Percentiles rank a stretch among this genome's conserved stretches.
These are phyloP conservation scores for Drosophila mulleri DNA, from an alignment of 2,888 invertebrate species.

Conservation along the genomic window DNA sequence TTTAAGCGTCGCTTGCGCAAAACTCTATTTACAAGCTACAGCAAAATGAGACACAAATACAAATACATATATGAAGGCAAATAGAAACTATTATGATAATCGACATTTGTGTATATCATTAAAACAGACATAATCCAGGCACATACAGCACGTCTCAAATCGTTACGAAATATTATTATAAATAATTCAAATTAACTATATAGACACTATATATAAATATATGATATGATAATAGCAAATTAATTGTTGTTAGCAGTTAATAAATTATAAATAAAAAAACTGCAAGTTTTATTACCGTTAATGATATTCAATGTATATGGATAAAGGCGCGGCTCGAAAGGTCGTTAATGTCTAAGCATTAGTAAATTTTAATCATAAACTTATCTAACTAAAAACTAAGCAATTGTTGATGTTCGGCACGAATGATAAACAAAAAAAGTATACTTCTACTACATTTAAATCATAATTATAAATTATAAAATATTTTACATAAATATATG, in stretches of 20 bases:
- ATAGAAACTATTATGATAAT: slow-evolving; percentile 36
- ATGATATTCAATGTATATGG: slow-evolving; percentile 73
- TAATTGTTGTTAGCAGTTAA: slow-evolving; percentile 38
- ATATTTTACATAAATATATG: neutral
- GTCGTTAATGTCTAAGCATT: slow-evolving; percentile 41
- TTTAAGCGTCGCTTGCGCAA: slow-evolving; percentile 62
- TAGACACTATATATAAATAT: slow-evolving; percentile 34
- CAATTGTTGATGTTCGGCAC: slow-evolving; percentile 75
- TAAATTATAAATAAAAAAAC: slow-evolving; percentile 32
- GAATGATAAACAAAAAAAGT: slow-evolving; percentile 55
- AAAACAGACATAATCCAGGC: slow-evolving; percentile 61
- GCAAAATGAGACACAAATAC: slow-evolving; percentile 21
- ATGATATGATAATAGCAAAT: slow-evolving; percentile 9
- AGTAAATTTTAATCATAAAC: slow-evolving; percentile 62
- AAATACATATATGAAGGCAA: slow-evolving; percentile 7
- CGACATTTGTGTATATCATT: slow-evolving; percentile 75
- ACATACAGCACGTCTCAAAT: slow-evolving; percentile 46
- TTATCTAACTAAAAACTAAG: slow-evolving; percentile 47
- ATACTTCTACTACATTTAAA: slow-evolving; percentile 17
- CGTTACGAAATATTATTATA: slow-evolving; percentile 57
- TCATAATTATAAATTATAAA: slow-evolving; percentile 25
- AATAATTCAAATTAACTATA: slow-evolving; percentile 40
- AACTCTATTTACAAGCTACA: slow-evolving; percentile 72
- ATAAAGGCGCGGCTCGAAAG: slow-evolving; percentile 39
- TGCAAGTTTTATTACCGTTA: slow-evolving; percentile 81